Evolutionary conservation across 30 jellyfish, hydroid and myxozoan genomes (phyloP), one percentile per base, ranked within the genome.

Genomic region (Cassiopea xamachana): DNA sequence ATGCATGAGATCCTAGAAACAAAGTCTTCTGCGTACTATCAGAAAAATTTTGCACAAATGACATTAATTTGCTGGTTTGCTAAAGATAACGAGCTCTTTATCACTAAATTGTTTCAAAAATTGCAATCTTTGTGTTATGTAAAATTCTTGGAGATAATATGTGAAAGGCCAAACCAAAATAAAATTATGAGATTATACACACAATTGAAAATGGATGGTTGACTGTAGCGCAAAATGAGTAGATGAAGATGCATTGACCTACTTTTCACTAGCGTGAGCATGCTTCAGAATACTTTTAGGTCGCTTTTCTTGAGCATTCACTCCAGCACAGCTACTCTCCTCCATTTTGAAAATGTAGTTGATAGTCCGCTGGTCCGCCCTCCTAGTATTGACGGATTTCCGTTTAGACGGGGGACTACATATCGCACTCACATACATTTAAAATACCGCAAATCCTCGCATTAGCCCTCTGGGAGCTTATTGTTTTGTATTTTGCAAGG

Each of bases 261-360:
- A 93, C 91, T 85, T 79, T 81, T 85, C 88, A 3, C 84, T 71
- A 16, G 81, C 94, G 27, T 88, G 93, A 6, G 89, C 80, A 18
- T 93, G 98, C 76, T 93, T 93, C 69, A 93, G 70, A 14, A 93
- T 93, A 60, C 98, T 88, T 77, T 93, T 93, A 1, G 93, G 96
- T 69, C 93, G 93, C 44, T 76, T 75, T 72, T 82, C 92, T 71
- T 77, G 81, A 27, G 80, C 69, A 50, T 90, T 84, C 70, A 49
- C 43, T 60, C 18, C 80, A 14, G 88, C 77, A 17, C 81, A 15
- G 17, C 88, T 62, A 68, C 97, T 48, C 49, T 70, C 96, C 81
- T 87, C 94, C 94, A 87, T 87, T 69, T 86, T 86, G 93, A 75
- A 76, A 86, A 27, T 73, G 78, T 85, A 48, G 77, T 64, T 48